Evolutionary conservation across 1,140 invertebrate genomes (phyloP).

Genomic region (Pogonomyrmex barbatus): DNA sequence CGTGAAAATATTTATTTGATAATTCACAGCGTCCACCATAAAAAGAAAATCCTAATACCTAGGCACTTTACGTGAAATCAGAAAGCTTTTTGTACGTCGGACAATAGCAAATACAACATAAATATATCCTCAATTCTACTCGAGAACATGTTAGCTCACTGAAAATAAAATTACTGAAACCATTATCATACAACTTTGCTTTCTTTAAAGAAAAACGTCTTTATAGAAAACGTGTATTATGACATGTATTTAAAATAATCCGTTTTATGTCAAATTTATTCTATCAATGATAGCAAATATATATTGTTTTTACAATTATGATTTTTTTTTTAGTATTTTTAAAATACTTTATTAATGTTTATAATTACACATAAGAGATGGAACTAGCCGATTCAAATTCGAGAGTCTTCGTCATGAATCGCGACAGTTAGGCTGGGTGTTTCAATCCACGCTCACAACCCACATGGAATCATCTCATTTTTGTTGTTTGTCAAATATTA

Average conservation of each 20-base stretch:
- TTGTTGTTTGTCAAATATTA: too few species aligned
- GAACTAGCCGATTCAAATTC: too few species aligned
- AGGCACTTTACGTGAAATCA: constrained; percentile 10
- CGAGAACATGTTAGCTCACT: constrained; percentile 1
- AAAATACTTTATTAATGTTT: background rate
- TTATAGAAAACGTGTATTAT: too few species aligned
- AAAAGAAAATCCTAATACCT: constrained; percentile 41
- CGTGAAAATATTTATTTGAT: constrained; percentile 56
- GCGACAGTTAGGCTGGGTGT: too few species aligned
- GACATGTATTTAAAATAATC: too few species aligned
- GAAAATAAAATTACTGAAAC: background rate
- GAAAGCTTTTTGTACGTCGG: constrained; percentile 14
- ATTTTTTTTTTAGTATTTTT: background rate
- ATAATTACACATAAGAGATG: background rate
- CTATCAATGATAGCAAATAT: background rate
- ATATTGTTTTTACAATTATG: background rate
- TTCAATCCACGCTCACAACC: too few species aligned
- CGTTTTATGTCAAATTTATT: background rate
- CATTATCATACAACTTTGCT: background rate
- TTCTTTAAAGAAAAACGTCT: background rate
- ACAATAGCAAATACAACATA: constrained; percentile 12
- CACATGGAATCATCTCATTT: too few species aligned
- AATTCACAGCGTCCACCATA: constrained; percentile 41
- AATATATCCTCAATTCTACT: constrained; percentile 19
- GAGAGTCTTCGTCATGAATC: too few species aligned